Evolutionary conservation across 2,888 invertebrate genomes (phyloP).

Genomic region (Eristalis arbustorum): DNA sequence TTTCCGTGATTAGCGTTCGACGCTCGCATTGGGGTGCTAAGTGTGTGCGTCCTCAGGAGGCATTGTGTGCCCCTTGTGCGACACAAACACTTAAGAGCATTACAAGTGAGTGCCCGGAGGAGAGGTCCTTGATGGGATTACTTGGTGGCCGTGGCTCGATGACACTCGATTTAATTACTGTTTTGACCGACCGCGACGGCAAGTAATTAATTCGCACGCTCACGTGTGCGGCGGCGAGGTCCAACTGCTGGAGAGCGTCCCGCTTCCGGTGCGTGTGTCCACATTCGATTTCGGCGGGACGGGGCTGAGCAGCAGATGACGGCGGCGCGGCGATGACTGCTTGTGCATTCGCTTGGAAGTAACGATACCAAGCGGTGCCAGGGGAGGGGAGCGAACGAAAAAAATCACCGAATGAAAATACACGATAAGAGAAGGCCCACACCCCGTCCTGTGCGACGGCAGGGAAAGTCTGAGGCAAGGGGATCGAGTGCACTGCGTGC

Average conservation of each 20-base stretch:
- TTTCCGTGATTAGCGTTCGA: slow-evolving; percentile 54
- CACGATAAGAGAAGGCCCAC: slow-evolving; percentile 4
- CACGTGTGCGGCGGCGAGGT: neutral
- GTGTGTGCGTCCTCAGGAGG: slow-evolving; percentile 34
- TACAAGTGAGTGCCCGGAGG: slow-evolving; percentile 52
- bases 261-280: no score
- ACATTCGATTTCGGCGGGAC: no score
- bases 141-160: slow-evolving; percentile 3
- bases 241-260: no score
- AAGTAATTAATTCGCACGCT: neutral
- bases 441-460: no score
- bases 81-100: slow-evolving; percentile 61
- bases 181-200: slow-evolving; percentile 21
- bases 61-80: slow-evolving; percentile 51
- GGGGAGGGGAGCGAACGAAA: neutral
- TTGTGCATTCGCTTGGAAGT: slow-evolving; percentile 51
- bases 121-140: slow-evolving; percentile 54
- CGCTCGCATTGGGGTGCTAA: slow-evolving; percentile 56
- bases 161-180: slow-evolving; percentile 52
- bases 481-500: neutral
- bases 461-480: no score
- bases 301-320: no score
- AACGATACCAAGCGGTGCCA: slow-evolving; percentile 37
- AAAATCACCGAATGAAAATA: slow-evolving; percentile 36
- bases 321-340: slow-evolving; percentile 43